Base-by-base conservation (phyloP, 2,113 vertebrate species). In the Laterallus jamaicensis region DNA sequence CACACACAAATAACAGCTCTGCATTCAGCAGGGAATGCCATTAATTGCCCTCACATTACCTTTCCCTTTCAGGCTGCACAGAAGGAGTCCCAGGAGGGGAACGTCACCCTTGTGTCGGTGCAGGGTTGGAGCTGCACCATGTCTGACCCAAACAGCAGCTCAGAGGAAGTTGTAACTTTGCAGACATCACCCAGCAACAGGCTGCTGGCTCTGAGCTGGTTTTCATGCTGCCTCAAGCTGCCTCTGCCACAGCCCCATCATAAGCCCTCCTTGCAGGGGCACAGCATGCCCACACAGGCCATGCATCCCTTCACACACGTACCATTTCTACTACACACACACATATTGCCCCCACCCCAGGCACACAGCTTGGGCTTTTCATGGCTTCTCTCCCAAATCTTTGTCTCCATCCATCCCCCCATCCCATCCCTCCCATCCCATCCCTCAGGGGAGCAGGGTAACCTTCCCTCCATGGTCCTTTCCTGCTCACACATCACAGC, bases 11-110 rank as follows among this genome's bases (percentile, higher is more conserved):
- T 71, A 74, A 37, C 5, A 70, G 80, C 80, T 86, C 82, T 35
- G 42, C 69, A 5, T 39, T 71, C 66, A 25, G 94, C 6, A 42
- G 62, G 31, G 42, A 54, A 88, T 58, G 42, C 79, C 79, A 64
- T 90, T 92, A 86, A 90, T 90, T 90, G 86, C 86, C 85, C 44
- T 88, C 90, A 5, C 63, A 6, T 88, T 71, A 74, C 75, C 94
- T 91, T 94, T 94, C 94, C 92, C 92, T 94, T 92, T 83, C 92
- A 47, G 88, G 80, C 54, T 77, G 75, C 75, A 15, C 35, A 12
- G 88, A 52, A 88, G 49, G 69, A 88, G 67, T 78, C 83, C 70
- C 83, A 12, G 92, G 3, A 86, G 39, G 77, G 54, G 31, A 39
- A 44, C 3, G 66, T 24, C 50, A n/a, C 47, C 63, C 63, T 26